Base-by-base conservation (phyloP, 1,140 invertebrate genomes). In the Cotesia typhae region DNA sequence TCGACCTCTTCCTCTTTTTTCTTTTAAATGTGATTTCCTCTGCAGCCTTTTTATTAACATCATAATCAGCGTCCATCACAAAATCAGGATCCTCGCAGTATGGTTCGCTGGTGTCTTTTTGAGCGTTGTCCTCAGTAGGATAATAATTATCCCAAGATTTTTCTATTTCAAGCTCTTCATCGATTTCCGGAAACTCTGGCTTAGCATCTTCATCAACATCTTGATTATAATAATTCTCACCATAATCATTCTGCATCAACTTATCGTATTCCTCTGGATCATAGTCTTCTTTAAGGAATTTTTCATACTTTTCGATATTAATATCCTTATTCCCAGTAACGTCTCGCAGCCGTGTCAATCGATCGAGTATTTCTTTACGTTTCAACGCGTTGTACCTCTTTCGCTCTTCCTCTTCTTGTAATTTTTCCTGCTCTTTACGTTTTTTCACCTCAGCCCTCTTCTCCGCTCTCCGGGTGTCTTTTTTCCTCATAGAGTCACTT, bases 31-130 rank as follows among this genome's bases (percentile, higher is more conserved):
- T 88, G 69, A 92, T 71, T 79, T 94, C 91, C 69, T 89, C 80
- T 67, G 91, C 82, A 4, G n/a, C 20, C 20, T 52, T 17, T 10
- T 89, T 87, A 70, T 86, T 84, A 0, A 91, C 90, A 84, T 95
- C 90, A 84, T 93, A 96, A 81, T 96, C 95, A 76, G 93, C 94
- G 85, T 96, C 95, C 95, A 96, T 96, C 89, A 92, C 93, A 78
- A 96, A 95, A 81, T 94, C 88, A 64, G 92, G 89, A 89, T 95
- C 94, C 85, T 95, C 93, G 79, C 92, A 93, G 81, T 94, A 90
- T 0, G 88, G 84, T 52, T 87, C 85, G 59, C 87, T 70, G 55
- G 74, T 6, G 4, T 81, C 72, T 10, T 80, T 70, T n/a, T 79
- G 75, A 74, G 82, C 74, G 64, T 82, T 78, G 52, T 87, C 81